Percentiles rank a stretch among this genome's conserved stretches.
Conservation (phyloP, 2,113 vertebrate species). For the Eonycteris spelaea region DNA sequence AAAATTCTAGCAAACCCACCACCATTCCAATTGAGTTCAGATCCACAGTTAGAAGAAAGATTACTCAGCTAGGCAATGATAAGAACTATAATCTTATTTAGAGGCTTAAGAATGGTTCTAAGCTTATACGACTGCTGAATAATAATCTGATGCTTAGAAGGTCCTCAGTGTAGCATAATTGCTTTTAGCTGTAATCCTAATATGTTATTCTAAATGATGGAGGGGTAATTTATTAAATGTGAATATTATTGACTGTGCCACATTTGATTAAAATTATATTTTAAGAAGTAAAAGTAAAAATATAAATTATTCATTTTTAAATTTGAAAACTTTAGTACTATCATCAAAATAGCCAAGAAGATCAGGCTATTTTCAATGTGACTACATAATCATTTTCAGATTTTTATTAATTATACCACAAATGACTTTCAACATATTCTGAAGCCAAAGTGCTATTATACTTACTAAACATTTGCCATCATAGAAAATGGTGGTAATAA, state of each 20-base stretch:
- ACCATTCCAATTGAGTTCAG: neutral
- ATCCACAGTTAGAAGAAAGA: neutral
- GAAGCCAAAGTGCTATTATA: conserved; percentile 2
- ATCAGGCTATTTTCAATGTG: neutral
- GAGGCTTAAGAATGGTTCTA: neutral
- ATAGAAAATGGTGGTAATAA: neutral
- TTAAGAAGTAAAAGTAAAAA: neutral
- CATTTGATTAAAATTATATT: neutral
- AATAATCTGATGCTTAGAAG: neutral
- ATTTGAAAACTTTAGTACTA: neutral
- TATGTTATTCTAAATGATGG: neutral
- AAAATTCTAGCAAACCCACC: neutral
- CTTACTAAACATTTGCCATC: neutral
- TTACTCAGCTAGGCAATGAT: neutral
- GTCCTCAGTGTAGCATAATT: neutral
- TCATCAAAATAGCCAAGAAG: neutral
- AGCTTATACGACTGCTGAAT: neutral
- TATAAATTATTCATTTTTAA: neutral
- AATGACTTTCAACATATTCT: neutral
- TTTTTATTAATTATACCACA: neutral
- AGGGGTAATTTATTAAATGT: neutral
- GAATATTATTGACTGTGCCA: neutral
- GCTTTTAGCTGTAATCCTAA: neutral
- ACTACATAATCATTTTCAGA: neutral
- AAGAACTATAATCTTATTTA: neutral